A percentile compares a stretch with the other conserved stretches of the same genome.
Evolutionary conservation across 2,113 vertebrate species (phyloP).

Genomic region (Felis chaus): DNA sequence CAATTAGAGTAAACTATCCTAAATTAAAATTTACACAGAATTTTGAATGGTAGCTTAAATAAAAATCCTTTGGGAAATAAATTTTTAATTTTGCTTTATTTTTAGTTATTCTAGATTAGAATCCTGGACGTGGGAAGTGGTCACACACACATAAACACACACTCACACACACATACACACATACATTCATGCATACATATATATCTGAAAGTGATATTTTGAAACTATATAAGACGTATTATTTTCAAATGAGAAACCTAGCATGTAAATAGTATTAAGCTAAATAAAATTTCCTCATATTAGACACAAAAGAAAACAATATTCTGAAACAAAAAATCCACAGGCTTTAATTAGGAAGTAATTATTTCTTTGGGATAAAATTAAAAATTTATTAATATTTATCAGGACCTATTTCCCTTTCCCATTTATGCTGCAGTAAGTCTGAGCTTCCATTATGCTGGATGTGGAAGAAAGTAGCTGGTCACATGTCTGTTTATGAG

Average conservation of each 20-base stretch:
- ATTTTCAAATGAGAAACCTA: constrained; percentile 48
- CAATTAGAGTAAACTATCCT: background rate
- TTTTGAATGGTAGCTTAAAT: background rate
- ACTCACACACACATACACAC: background rate
- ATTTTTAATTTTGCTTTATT: constrained; percentile 32
- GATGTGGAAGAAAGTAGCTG: constrained; percentile 55
- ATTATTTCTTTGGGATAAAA: constrained; percentile 17
- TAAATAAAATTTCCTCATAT: background rate
- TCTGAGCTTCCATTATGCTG: background rate
- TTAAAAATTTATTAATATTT: background rate
- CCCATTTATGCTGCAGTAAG: constrained; percentile 44
- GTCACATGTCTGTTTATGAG: constrained; percentile 31
- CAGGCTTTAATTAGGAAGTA: background rate
- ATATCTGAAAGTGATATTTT: background rate
- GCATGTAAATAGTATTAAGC: background rate
- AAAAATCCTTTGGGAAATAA: constrained; percentile 24
- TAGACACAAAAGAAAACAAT: background rate
- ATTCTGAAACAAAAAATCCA: background rate
- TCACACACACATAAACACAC: background rate
- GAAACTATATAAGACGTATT: background rate
- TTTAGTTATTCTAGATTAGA: constrained; percentile 6
- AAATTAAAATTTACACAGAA: constrained; percentile 40
- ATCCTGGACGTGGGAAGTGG: background rate
- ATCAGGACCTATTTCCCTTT: constrained; percentile 11
- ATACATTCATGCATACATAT: background rate